Evolutionary conservation across 2,888 invertebrate genomes (phyloP).

Genomic region (Drosophila fulvimacula): DNA sequence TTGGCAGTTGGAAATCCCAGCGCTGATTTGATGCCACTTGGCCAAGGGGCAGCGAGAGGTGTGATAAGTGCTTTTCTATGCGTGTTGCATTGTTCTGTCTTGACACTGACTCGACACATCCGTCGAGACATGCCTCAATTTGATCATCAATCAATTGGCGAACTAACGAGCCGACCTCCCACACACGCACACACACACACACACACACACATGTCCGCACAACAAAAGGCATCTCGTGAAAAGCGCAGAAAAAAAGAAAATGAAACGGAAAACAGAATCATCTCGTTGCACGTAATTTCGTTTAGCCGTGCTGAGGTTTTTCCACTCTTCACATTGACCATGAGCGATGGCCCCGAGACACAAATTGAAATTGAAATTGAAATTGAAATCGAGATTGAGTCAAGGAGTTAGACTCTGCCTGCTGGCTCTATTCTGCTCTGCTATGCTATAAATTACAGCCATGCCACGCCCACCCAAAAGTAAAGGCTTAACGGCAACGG

Average conservation of each 20-base stretch:
- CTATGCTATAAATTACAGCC: conserved; percentile 48
- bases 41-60: conserved; percentile 30
- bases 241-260: conserved; percentile 9
- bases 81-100: conserved; percentile 34
- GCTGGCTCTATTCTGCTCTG: not conserved
- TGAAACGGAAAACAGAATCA: conserved; percentile 26
- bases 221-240: conserved; percentile 11
- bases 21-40: conserved; percentile 54
- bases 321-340: conserved; percentile 50
- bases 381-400: conserved; percentile 29
- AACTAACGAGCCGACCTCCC: conserved; percentile 64
- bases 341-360: conserved; percentile 55
- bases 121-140: conserved; percentile 57
- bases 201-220: conserved; percentile 22
- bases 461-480: conserved; percentile 42
- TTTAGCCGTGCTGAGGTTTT: conserved; percentile 65
- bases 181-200: conserved; percentile 2
- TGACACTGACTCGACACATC: conserved; percentile 44
- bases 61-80: conserved; percentile 72
- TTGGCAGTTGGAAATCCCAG: conserved; percentile 36
- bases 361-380: conserved; percentile 44
- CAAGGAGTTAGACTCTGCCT: conserved; percentile 9
- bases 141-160: conserved; percentile 75
- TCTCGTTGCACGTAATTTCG: conserved; percentile 78
- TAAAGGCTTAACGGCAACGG: conserved; percentile 56